Evolutionary conservation across 2,113 vertebrate genomes (phyloP).

Genomic region (Zingel zingel): DNA sequence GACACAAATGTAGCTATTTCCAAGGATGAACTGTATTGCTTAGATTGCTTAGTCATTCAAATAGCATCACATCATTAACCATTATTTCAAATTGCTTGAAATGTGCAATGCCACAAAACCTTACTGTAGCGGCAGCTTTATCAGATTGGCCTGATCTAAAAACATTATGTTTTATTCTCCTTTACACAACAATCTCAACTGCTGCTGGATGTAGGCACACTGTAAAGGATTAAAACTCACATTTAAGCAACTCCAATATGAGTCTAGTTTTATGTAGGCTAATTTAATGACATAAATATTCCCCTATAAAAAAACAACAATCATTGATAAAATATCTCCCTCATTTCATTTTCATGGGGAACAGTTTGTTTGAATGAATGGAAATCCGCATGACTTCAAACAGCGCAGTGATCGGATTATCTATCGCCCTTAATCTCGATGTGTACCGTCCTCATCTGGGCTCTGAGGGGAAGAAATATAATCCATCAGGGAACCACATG

Average conservation of each 20-base stretch:
- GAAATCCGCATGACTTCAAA: slow-evolving; percentile 36
- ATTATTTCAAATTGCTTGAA: background rate
- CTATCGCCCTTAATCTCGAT: slow-evolving; percentile 81
- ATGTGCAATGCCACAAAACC: background rate
- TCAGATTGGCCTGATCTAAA: background rate
- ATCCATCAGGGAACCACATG: slow-evolving; percentile 58
- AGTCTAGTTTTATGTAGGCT: background rate
- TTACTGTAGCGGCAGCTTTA: background rate
- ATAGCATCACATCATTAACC: background rate
- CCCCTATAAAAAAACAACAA: background rate
- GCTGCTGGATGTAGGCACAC: background rate
- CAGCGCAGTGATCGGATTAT: slow-evolving; percentile 74
- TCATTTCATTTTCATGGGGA: slow-evolving; percentile 25
- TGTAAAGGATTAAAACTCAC: background rate
- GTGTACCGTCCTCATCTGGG: slow-evolving; percentile 68
- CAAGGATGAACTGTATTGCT: background rate
- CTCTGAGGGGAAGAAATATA: slow-evolving; percentile 63
- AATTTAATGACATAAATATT: background rate
- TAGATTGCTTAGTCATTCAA: background rate
- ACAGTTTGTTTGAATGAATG: slow-evolving; percentile 50
- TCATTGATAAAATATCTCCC: background rate
- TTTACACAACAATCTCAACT: background rate
- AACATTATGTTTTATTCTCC: background rate
- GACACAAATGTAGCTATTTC: no score
- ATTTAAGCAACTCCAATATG: background rate